Evolutionary conservation across 2,113 vertebrate genomes (phyloP).

Genomic region (Tinamus guttatus): DNA sequence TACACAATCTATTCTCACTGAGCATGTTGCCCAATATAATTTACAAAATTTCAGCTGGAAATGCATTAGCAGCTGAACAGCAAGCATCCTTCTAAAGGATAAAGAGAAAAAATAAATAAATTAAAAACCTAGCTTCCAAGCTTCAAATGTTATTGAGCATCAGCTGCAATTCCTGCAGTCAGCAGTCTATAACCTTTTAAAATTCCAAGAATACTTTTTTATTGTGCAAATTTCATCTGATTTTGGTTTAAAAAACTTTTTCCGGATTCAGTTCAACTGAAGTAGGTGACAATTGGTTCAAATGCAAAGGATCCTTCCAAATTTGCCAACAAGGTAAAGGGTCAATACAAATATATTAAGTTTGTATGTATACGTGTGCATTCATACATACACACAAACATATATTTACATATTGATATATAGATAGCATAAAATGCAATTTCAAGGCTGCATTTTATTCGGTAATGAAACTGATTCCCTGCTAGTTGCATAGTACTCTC

Average conservation of each 20-base stretch:
- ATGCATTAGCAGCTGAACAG: slow-evolving; percentile 79
- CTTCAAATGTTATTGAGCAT: slow-evolving; percentile 66
- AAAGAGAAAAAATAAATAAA: slow-evolving; percentile 71
- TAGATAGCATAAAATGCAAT: not conserved
- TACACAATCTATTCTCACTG: slow-evolving; percentile 71
- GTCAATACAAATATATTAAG: not conserved
- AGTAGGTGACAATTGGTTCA: not conserved
- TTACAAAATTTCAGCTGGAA: slow-evolving; percentile 81
- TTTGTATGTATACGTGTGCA: no score
- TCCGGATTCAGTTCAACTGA: slow-evolving; percentile 21
- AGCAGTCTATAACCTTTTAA: slow-evolving; percentile 78
- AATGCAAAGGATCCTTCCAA: not conserved
- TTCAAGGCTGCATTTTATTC: slow-evolving; percentile 27
- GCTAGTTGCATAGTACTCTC: not conserved
- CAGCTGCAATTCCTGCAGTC: slow-evolving; percentile 61
- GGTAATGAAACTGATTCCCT: slow-evolving; percentile 14
- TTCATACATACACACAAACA: not conserved
- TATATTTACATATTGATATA: not conserved
- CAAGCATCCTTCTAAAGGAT: slow-evolving; percentile 66
- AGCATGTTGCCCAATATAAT: slow-evolving; percentile 82
- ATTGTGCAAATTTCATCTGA: slow-evolving; percentile 55
- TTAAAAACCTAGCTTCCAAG: slow-evolving; percentile 62
- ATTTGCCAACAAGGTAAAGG: not conserved
- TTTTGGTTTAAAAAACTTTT: slow-evolving; percentile 61
- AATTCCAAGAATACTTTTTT: slow-evolving; percentile 70